phyloP scores from a whole-genome alignment of 2,888 invertebrate genomes.

The Aphidius colemani region DNA sequence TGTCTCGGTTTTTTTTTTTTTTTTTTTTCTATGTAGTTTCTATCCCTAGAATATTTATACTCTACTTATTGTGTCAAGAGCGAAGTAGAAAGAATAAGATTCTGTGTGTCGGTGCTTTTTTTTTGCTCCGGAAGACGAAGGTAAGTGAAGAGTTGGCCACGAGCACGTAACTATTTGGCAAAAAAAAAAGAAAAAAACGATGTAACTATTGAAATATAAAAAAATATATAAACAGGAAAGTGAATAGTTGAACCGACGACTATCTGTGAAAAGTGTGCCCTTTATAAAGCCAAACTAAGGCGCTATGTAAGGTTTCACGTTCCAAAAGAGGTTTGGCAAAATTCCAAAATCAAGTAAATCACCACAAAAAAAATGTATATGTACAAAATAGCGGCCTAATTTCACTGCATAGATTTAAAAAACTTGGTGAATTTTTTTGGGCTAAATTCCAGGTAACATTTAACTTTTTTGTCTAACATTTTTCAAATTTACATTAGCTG shows the following conservation, averaged over 20 bases:
- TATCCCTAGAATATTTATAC: constrained; percentile 9
- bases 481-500: no score
- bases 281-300: constrained; percentile 11
- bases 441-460: not conserved
- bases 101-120: no score
- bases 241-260: constrained; percentile 17
- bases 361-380: constrained; percentile 32
- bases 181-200: not conserved
- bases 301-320: constrained; percentile 12
- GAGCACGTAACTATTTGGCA: constrained; percentile 10
- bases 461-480: no score
- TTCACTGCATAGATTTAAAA: constrained; percentile 33
- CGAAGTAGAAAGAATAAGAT: no score
- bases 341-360: constrained; percentile 38
- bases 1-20: constrained; percentile 2
- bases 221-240: constrained; percentile 7
- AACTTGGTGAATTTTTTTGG: not conserved
- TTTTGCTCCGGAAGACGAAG: no score
- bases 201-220: constrained; percentile 5
- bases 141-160: no score
- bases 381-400: constrained; percentile 32
- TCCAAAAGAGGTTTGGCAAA: constrained; percentile 37
- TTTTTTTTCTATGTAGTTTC: not conserved
- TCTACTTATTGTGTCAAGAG: constrained; percentile 2
- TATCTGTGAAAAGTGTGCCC: constrained; percentile 12